phyloP scores from a whole-genome alignment of 1,140 invertebrate genomes.

The Pollicipes pollicipes region DNA sequence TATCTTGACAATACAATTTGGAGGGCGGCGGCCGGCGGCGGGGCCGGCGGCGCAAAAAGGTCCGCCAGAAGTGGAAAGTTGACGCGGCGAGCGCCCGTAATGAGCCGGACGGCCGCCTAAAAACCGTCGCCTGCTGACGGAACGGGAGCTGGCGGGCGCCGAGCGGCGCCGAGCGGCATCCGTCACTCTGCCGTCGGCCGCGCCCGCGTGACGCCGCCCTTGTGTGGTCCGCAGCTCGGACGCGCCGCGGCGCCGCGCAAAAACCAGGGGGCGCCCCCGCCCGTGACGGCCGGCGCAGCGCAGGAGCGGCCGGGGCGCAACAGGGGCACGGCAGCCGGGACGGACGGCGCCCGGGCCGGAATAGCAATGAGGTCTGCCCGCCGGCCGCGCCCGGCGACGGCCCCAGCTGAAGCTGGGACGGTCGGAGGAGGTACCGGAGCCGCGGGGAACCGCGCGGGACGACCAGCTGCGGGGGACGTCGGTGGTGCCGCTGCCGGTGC shows the following conservation, averaged over 20 bases:
- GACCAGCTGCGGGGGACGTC: no score
- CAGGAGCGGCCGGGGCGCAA: neutral
- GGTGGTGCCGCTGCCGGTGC: no score
- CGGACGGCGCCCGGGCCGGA: no score
- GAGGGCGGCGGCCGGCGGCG: neutral
- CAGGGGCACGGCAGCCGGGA: neutral
- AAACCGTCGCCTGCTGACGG: neutral
- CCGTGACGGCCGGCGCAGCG: no score
- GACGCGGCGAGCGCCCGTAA: neutral
- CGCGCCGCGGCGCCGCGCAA: neutral
- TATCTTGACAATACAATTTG: slow-evolving; percentile 2
- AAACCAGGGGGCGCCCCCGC: neutral
- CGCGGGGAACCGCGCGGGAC: no score
- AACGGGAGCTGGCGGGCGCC: neutral
- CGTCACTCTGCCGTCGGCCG: neutral
- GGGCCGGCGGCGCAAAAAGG: neutral
- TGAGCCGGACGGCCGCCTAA: neutral
- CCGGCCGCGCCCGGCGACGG: no score
- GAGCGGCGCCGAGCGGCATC: neutral
- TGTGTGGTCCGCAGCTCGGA: neutral
- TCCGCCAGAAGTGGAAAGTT: neutral
- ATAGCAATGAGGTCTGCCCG: neutral
- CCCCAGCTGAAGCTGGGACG: no score
- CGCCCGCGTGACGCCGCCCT: neutral
- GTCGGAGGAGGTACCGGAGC: no score